Evolutionary conservation across 2,888 invertebrate genomes (phyloP).

Genomic region (Leptura quadrifasciata): DNA sequence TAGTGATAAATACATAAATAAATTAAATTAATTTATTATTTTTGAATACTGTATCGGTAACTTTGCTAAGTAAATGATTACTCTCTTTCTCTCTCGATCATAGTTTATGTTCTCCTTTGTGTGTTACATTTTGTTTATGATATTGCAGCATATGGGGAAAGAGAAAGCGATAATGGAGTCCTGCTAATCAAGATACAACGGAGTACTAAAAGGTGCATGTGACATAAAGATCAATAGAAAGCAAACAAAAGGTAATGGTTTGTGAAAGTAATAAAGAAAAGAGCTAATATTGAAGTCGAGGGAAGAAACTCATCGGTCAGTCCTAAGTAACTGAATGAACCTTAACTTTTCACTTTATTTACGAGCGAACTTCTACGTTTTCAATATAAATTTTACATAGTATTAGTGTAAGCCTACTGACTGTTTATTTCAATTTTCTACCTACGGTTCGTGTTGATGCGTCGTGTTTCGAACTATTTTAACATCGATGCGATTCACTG

Average conservation of each 20-base stretch:
- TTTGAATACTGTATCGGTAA: no score
- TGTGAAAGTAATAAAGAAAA: neutral
- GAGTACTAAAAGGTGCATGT: neutral
- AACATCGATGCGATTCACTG: conserved; percentile 3
- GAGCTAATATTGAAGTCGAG: neutral
- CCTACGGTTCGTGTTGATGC: neutral
- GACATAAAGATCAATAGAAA: neutral
- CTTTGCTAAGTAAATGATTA: no score
- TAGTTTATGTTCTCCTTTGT: no score
- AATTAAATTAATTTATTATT: no score
- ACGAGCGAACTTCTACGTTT: neutral
- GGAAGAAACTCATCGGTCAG: neutral
- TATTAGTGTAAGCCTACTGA: neutral
- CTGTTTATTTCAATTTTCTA: neutral
- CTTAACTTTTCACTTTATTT: conserved; percentile 3
- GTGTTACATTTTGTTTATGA: neutral
- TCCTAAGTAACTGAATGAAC: neutral
- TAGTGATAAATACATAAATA: no score
- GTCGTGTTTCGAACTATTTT: neutral
- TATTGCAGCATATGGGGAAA: neutral
- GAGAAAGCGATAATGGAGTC: neutral
- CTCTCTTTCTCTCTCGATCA: no score
- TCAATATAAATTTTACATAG: neutral
- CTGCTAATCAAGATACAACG: neutral
- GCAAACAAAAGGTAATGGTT: neutral